Evolutionary conservation across 2,113 vertebrate species (phyloP).

Genomic region (Prolemur simus): DNA sequence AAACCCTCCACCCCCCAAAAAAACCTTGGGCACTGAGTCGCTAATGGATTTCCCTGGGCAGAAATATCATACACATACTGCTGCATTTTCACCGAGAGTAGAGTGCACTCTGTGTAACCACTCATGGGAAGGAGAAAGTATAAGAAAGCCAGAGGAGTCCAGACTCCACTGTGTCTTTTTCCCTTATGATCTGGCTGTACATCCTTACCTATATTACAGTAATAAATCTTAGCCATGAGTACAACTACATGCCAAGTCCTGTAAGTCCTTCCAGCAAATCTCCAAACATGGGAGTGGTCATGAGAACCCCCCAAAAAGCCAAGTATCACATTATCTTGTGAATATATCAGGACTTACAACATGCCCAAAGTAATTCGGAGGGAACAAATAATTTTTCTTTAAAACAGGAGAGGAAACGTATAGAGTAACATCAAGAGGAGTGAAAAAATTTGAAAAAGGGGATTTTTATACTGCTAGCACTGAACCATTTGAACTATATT

Average conservation of each 20-base stretch:
- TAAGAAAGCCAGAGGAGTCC: neutral
- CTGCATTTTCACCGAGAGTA: neutral
- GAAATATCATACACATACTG: neutral
- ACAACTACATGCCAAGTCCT: neutral
- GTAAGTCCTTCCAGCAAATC: neutral
- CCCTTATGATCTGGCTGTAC: neutral
- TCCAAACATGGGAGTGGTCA: neutral
- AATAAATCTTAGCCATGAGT: neutral
- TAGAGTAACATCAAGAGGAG: neutral
- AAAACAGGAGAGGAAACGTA: neutral
- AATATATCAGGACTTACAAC: neutral
- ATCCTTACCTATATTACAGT: neutral
- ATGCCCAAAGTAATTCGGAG: neutral
- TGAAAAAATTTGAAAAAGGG: neutral
- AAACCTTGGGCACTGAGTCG: neutral
- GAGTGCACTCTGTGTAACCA: neutral
- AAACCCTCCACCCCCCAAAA: neutral
- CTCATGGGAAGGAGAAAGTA: neutral
- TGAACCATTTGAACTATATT: neutral
- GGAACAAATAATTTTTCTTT: conserved; percentile 23
- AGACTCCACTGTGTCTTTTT: neutral
- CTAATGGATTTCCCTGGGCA: neutral
- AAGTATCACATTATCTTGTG: neutral
- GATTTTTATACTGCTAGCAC: neutral
- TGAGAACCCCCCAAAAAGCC: neutral